phyloP scores from a whole-genome alignment of 2,888 invertebrate genomes.

The Octonoba sinensis region DNA sequence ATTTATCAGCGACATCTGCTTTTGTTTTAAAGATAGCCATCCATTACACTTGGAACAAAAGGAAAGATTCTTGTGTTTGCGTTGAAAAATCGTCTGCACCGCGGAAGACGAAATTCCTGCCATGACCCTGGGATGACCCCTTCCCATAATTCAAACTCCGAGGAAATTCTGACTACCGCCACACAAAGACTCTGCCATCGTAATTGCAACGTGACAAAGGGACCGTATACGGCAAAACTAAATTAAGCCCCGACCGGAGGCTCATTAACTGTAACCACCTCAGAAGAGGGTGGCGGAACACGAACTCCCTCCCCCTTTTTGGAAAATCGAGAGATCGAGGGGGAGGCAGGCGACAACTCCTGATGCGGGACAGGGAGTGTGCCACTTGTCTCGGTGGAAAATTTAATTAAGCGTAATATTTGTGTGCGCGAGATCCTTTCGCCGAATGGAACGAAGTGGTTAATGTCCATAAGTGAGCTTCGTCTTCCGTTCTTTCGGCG shows the following conservation, averaged over 20 bases:
- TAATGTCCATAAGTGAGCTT: too few species aligned
- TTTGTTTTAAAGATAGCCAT: too few species aligned
- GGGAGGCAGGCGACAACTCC: constrained; percentile 1
- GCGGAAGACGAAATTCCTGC: constrained; percentile 18
- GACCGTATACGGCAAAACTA: constrained; percentile 22
- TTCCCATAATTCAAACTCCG: constrained; percentile 22
- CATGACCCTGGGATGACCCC: constrained; percentile 16
- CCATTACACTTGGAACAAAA: too few species aligned
- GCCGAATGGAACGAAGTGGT: too few species aligned
- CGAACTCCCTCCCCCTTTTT: neutral
- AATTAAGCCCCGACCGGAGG: constrained; percentile 43
- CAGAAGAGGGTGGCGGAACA: neutral
- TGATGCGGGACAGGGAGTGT: constrained; percentile 1
- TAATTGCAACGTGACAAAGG: constrained; percentile 41
- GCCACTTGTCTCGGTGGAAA: constrained; percentile 30
- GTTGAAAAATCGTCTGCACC: neutral
- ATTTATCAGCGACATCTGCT: too few species aligned
- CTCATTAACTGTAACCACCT: constrained; percentile 34
- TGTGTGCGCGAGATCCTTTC: constrained; percentile 26
- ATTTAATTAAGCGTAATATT: constrained; percentile 58
- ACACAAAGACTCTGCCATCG: too few species aligned
- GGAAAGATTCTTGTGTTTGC: too few species aligned
- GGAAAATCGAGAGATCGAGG: neutral
- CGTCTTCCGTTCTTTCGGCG: too few species aligned
- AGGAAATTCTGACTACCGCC: constrained; percentile 17